Conservation (phyloP, 2,113 vertebrate species). For the Lophura nycthemera region DNA sequence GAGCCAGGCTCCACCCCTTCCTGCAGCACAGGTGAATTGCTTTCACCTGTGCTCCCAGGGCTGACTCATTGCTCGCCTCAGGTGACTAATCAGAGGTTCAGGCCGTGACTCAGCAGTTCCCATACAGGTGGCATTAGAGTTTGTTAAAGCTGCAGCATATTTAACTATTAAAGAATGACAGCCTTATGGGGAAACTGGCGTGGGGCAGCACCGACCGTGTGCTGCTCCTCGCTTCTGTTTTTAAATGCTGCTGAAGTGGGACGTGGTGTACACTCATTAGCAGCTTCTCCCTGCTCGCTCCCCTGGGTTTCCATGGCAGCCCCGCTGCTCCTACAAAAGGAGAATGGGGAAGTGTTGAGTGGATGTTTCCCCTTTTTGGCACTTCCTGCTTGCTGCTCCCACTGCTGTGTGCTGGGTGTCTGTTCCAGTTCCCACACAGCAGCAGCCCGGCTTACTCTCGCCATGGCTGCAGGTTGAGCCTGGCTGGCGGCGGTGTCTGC, state of each 20-base stretch:
- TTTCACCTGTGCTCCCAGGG: no score
- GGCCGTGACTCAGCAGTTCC: no score
- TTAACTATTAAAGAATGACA: constrained; percentile 3
- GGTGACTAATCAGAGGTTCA: no score
- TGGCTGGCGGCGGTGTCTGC: neutral
- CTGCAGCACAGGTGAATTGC: no score
- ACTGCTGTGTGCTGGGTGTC: neutral
- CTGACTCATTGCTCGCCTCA: no score
- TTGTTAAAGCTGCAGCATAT: neutral
- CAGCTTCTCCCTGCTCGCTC: neutral
- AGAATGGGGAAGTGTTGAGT: neutral
- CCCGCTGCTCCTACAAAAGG: fast-evolving
- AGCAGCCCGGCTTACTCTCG: neutral
- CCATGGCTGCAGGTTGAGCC: neutral
- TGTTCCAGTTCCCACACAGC: neutral
- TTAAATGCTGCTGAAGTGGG: neutral
- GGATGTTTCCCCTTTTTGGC: constrained; percentile 21
- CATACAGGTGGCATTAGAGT: neutral
- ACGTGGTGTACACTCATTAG: neutral
- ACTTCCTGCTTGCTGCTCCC: neutral
- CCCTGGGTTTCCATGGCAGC: constrained; percentile 26
- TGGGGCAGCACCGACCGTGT: neutral
- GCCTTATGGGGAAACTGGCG: neutral
- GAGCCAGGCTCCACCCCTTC: no score
- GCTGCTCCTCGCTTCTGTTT: neutral